Evolutionary conservation across 2,113 vertebrate species (phyloP), one percentile per base, ranked within the genome.

Genomic region (Colius striatus): DNA sequence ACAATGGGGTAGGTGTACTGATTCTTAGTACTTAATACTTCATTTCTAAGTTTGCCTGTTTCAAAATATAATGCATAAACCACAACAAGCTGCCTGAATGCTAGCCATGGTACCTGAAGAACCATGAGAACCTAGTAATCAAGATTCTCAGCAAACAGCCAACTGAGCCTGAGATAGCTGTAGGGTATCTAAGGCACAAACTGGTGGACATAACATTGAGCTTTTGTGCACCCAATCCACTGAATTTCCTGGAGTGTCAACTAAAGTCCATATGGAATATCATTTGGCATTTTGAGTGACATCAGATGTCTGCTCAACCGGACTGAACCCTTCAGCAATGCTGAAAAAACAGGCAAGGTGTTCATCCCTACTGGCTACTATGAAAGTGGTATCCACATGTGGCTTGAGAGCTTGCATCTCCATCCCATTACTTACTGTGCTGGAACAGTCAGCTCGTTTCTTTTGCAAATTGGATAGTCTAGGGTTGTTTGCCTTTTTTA

Each of bases 311-410:
- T 79, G 22, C 27, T 62, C 34, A 62, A 68, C 3, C 22, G 62
- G 26, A 48, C 10, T 61, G n/a, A 74, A 19, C 20, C 14, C 48
- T 77, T 77, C n/a, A 54, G 10, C 34, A 51, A 48, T 41, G 23
- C 6, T 48, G 32, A 36, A 57, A 67, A 30, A n/a, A 38, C 32
- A n/a, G 9, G 1, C 23, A 66, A 20, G 8, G 8, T 36, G 8
- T 55, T 79, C 54, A 36, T 21, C 16, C 17, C 18, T 63, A 43
- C 25, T n/a, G n/a, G 23, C 14, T 38, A 26, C 51, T 10, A 11
- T 38, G 16, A 71, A 5, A 55, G 4, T 2, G 3, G 14, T 43
- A 67, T 32, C n/a, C 21, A 78, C 55, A 67, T 0, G 1, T 47
- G 36, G 47, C 6, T 5, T 5, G 9, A 43, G 25, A 74, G 12